Evolutionary conservation across 2,113 vertebrate species (phyloP).

Genomic region (Sitta europaea): DNA sequence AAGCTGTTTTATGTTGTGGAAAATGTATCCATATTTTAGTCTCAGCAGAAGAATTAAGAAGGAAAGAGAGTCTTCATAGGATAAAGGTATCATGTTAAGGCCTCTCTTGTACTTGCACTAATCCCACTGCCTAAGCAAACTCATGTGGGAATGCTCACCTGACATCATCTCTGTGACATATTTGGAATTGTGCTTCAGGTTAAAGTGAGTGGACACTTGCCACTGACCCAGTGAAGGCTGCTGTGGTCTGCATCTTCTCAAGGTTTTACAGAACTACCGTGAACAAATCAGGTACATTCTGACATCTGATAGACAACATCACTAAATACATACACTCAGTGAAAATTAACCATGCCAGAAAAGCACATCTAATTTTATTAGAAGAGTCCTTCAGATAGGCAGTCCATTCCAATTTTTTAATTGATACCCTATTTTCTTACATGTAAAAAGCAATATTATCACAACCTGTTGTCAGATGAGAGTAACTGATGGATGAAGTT

Average conservation of each 20-base stretch:
- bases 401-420: not conserved
- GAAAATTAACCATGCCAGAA: not conserved
- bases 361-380: not conserved
- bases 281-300: not conserved
- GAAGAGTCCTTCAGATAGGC: not conserved
- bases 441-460: not conserved
- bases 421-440: not conserved
- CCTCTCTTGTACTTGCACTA: not conserved
- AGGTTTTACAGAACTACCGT: not conserved
- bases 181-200: not conserved
- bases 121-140: not conserved
- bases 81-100: not conserved
- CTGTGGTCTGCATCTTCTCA: not conserved
- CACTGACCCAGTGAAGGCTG: fast-evolving
- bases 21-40: not conserved
- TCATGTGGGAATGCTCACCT: fast-evolving
- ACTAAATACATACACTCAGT: not conserved
- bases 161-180: fast-evolving
- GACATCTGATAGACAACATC: not conserved
- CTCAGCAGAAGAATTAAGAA: not conserved
- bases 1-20: not conserved
- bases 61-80: not conserved
- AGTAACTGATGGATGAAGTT: not conserved
- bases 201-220: not conserved
- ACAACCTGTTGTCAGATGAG: not conserved